Evolutionary conservation across 2,113 vertebrate species (phyloP), one percentile per base, ranked within the genome.

Genomic region (Xenopus borealis): DNA sequence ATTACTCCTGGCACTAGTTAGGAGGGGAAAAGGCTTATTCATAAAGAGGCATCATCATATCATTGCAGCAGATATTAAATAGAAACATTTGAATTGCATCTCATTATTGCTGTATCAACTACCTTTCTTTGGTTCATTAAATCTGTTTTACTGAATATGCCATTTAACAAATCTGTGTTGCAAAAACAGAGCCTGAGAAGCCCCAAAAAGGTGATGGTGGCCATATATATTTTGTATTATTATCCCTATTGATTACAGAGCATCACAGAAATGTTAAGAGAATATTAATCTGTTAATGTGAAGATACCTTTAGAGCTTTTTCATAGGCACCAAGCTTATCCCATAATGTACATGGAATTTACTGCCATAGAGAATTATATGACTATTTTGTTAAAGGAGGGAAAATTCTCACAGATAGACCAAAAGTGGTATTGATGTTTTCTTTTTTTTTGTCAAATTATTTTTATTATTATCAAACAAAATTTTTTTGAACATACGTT

Each of bases 61-160:
- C 9, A 58, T 44, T 44, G 23, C 58, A n/a, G 10, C 18, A 13
- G 53, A 57, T 58, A 18, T 44, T 19, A 58, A 47, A 45, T 11
- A 47, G 55, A 12, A 47, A 75, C n/a, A 46, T 40, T 44, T 30
- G 58, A 45, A 45, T 19, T 14, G 53, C 64, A 30, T 47, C 53
- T 75, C 72, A 62, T 75, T 75, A 68, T 75, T 18, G 17, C 57
- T 66, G 23, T 75, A 69, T 62, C 62, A 75, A 75, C 73, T 44
- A 40, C 33, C 59, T 18, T 63, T 12, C 23, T 23, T 40, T 52
- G 73, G 20, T 75, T 63, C 66, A 75, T 69, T 75, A 52, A 62
- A 58, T 69, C 61, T 75, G 45, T 62, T 53, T 62, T 69, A 63
- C 66, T 75, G 52, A 58, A 75, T 69, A 50, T 63, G 45, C 61